Conservation (phyloP, 2,888 invertebrate species). For the Calliopum simillimum region DNA sequence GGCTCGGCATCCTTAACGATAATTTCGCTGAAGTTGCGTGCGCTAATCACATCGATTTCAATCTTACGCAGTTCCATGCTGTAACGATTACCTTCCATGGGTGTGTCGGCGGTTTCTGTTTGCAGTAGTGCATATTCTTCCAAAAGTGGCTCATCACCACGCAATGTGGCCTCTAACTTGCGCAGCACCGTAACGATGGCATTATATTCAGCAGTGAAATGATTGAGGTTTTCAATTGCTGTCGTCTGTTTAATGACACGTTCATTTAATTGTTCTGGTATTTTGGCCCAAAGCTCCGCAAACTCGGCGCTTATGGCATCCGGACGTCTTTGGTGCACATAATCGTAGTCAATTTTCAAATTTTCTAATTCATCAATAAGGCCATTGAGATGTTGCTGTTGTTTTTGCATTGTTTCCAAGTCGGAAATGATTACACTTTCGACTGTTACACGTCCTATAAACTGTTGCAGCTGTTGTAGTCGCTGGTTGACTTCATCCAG, state of each 20-base stretch:
- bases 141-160: conserved; percentile 34
- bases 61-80: conserved; percentile 64
- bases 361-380: conserved; percentile 57
- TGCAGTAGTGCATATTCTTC: not conserved
- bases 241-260: conserved; percentile 65
- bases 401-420: conserved; percentile 59
- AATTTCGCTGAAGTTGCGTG: conserved; percentile 66
- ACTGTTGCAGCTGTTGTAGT: conserved; percentile 54
- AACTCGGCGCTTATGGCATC: conserved; percentile 53
- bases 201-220: conserved; percentile 64
- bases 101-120: not conserved
- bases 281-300: conserved; percentile 60
- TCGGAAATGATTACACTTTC: conserved; percentile 58
- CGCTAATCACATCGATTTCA: conserved; percentile 67
- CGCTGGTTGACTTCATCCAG: conserved; percentile 66
- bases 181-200: conserved; percentile 58
- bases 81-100: conserved; percentile 45
- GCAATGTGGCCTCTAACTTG: conserved; percentile 48
- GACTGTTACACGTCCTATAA: conserved; percentile 51
- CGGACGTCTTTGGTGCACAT: conserved; percentile 49
- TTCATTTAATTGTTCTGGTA: conserved; percentile 62
- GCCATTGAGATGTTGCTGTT: conserved; percentile 59
- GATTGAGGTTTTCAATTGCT: conserved; percentile 66
- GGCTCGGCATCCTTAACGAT: conserved; percentile 63
- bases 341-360: conserved; percentile 53